phyloP scores from a whole-genome alignment of 2,888 invertebrate genomes.

The Mylabris sibirica region DNA sequence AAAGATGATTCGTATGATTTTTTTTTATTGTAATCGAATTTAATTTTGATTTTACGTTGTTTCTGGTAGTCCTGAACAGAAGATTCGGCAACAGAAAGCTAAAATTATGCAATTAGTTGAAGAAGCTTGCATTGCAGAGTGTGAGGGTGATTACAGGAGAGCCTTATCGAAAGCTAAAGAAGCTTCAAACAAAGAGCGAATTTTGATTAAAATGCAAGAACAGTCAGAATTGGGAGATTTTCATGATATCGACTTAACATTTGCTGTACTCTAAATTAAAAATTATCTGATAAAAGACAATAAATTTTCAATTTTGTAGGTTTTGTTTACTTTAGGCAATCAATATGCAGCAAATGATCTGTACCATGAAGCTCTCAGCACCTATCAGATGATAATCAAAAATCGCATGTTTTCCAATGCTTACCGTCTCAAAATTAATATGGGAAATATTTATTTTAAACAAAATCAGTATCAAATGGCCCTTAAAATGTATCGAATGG shows the following conservation, averaged over 20 bases:
- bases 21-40: slow-evolving; percentile 1
- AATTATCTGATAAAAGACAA: background rate
- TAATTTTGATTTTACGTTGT: slow-evolving; percentile 10
- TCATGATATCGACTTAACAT: slow-evolving; percentile 95
- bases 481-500: slow-evolving; percentile 98
- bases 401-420: slow-evolving; percentile 95
- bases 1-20: slow-evolving; percentile 78
- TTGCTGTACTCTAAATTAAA: slow-evolving; percentile 73
- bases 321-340: slow-evolving; percentile 93
- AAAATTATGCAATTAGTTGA: slow-evolving; percentile 91
- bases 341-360: slow-evolving; percentile 95
- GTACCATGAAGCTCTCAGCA: slow-evolving; percentile 94
- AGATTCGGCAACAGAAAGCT: slow-evolving; percentile 85
- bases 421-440: slow-evolving; percentile 93
- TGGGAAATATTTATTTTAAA: slow-evolving; percentile 97
- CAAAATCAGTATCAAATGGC: slow-evolving; percentile 94
- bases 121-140: slow-evolving; percentile 81
- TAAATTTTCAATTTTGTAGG: slow-evolving; percentile 64
- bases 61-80: slow-evolving; percentile 82
- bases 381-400: slow-evolving; percentile 92
- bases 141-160: slow-evolving; percentile 68
- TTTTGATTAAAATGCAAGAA: slow-evolving; percentile 88
- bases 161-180: slow-evolving; percentile 95
- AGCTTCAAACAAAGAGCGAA: slow-evolving; percentile 91
- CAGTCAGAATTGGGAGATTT: slow-evolving; percentile 88